These are phyloP conservation scores for Portevinia maculata DNA, from an alignment of 2,888 invertebrate genomes.

Conservation along the genomic window DNA sequence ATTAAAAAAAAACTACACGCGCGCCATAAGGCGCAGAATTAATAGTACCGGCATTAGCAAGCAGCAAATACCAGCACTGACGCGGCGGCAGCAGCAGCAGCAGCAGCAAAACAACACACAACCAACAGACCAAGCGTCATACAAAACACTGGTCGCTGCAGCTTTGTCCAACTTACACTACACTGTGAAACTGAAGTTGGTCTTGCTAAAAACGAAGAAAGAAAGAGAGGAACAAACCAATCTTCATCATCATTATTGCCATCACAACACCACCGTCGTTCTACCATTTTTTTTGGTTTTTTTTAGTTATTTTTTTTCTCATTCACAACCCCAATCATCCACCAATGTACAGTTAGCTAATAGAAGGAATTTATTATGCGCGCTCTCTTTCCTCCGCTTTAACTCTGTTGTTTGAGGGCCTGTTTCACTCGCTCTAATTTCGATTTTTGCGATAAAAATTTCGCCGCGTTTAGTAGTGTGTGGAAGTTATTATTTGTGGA, in stretches of 20 bases:
- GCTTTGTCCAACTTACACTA: slow-evolving; percentile 52
- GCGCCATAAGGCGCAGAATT: slow-evolving; percentile 67
- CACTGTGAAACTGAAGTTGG: slow-evolving; percentile 22
- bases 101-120: slow-evolving; percentile 67
- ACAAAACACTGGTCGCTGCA: slow-evolving; percentile 67
- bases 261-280: slow-evolving; percentile 29
- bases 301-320: slow-evolving; percentile 40
- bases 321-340: slow-evolving; percentile 66
- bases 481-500: slow-evolving; percentile 66
- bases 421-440: slow-evolving; percentile 3
- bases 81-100: slow-evolving; percentile 60
- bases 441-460: slow-evolving; percentile 20
- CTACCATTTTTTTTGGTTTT: slow-evolving; percentile 31
- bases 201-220: slow-evolving; percentile 13
- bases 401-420: not conserved
- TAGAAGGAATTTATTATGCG: slow-evolving; percentile 43
- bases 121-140: slow-evolving; percentile 74
- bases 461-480: slow-evolving; percentile 48
- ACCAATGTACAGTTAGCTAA: slow-evolving; percentile 71
- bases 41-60: slow-evolving; percentile 68
- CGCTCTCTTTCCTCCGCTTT: slow-evolving; percentile 10
- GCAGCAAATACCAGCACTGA: slow-evolving; percentile 72
- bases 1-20: slow-evolving; percentile 57
- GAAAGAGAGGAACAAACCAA: slow-evolving; percentile 19
- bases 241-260: slow-evolving; percentile 38